Conservation (phyloP, 2,797 vertebrate genomes). For the Tarsius wallacei region DNA sequence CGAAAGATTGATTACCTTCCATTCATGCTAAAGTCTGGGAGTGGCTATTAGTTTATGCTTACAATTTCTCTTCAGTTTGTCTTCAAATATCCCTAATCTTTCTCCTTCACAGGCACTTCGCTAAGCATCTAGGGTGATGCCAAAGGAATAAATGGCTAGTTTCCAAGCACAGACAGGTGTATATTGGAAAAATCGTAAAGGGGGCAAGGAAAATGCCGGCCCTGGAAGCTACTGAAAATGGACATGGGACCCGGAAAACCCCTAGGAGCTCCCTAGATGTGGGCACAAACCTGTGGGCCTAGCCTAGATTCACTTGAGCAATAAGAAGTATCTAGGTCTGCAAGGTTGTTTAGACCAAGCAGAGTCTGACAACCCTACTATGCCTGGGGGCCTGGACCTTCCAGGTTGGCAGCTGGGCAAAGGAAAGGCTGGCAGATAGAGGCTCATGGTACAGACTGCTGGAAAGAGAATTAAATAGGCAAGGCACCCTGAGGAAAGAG, state of each 20-base stretch:
- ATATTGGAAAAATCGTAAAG: neutral
- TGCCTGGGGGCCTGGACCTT: neutral
- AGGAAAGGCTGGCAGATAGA: neutral
- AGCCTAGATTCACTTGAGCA: neutral
- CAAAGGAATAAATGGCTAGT: neutral
- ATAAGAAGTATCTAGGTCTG: neutral
- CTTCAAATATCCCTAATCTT: neutral
- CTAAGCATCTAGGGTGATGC: neutral
- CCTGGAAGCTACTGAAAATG: slow-evolving; percentile 1
- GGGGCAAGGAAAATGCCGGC: neutral
- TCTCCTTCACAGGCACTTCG: neutral
- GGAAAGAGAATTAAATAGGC: neutral
- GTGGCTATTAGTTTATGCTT: neutral
- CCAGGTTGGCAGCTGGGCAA: neutral
- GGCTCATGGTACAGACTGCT: neutral
- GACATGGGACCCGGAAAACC: neutral
- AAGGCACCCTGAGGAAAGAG: neutral
- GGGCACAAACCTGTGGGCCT: neutral
- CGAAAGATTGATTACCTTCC: neutral
- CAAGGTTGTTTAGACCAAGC: neutral
- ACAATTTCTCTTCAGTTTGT: neutral
- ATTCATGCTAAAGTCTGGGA: slow-evolving; percentile 2
- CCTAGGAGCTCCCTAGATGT: neutral
- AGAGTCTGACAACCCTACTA: neutral
- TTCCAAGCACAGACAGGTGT: slow-evolving; percentile 28